Evolutionary conservation across 2,888 invertebrate genomes (phyloP), one percentile per base, ranked within the genome.

Genomic region (Branchipolynoe longqiensis): DNA sequence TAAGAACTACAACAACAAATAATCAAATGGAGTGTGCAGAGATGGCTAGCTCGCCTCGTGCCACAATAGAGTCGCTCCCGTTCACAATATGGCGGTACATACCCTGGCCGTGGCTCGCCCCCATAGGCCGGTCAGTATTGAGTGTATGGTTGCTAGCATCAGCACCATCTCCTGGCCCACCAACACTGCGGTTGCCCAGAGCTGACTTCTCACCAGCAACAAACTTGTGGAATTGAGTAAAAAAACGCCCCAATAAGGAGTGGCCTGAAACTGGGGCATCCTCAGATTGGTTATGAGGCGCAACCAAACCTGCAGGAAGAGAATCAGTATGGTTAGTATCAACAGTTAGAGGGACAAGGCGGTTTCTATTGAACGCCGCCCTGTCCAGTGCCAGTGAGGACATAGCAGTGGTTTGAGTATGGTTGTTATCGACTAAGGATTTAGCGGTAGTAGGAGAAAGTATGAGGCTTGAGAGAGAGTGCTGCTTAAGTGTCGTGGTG

Each of bases 31-130:
- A n/a, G n/a, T n/a, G n/a, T n/a, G n/a, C n/a, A n/a, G n/a, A n/a
- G n/a, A n/a, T n/a, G n/a, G n/a, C n/a, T n/a, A n/a, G n/a, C n/a
- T n/a, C n/a, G n/a, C n/a, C n/a, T n/a, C n/a, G 2, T 69, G 69
- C 36, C 69, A 69, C 69, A 69, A 69, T 69, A 69, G 69, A 36
- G 69, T 36, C 36, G 22, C 69, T 69, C 69, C 0, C 36, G 69
- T 22, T 38, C 38, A 3, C 22, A 22, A 36, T 38, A 33, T 38
- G 18, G 33, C 33, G 69, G 38, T 69, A 69, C 69, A 33, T 69
- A 69, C 69, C 69, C 38, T 33, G 33, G 1, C 1, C 3, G 38
- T 33, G 22, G 36, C 69, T 38, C 69, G 12, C 69, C 38, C 69
- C 69, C 14, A 38, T 69, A 69, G 38, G 18, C 33, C 33, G 14